phyloP scores from a whole-genome alignment of 1,140 invertebrate species.

The Marisa cornuarietis region DNA sequence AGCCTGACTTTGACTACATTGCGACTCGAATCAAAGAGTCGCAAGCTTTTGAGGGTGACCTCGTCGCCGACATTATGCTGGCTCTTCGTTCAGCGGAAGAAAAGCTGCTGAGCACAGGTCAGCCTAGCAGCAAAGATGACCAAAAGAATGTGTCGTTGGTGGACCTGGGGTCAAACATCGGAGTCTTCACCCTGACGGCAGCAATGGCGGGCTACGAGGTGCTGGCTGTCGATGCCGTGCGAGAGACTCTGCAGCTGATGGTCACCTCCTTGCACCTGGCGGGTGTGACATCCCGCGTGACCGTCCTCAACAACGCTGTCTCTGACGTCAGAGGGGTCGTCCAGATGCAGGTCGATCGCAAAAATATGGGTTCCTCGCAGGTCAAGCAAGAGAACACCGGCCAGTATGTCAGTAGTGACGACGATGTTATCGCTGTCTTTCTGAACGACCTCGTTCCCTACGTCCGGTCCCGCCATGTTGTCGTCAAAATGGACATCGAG shows the following conservation, averaged over 20 bases:
- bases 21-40: too few species aligned
- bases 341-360: background rate
- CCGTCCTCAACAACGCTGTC: background rate
- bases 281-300: background rate
- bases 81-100: too few species aligned
- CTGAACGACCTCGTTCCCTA: background rate
- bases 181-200: background rate
- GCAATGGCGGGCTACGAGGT: background rate
- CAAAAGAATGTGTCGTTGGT: background rate
- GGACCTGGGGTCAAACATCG: conserved; percentile 2
- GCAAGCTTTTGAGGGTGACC: too few species aligned
- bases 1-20: too few species aligned
- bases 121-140: too few species aligned
- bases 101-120: too few species aligned
- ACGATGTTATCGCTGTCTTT: background rate
- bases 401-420: background rate
- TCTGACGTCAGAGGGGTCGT: background rate
- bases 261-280: background rate
- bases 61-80: too few species aligned
- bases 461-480: background rate
- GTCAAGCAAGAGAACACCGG: background rate
- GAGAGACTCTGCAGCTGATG: background rate
- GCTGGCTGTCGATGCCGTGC: background rate
- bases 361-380: background rate
- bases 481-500: background rate